Conservation (phyloP, 2,113 vertebrate genomes). For the Micromys minutus region DNA sequence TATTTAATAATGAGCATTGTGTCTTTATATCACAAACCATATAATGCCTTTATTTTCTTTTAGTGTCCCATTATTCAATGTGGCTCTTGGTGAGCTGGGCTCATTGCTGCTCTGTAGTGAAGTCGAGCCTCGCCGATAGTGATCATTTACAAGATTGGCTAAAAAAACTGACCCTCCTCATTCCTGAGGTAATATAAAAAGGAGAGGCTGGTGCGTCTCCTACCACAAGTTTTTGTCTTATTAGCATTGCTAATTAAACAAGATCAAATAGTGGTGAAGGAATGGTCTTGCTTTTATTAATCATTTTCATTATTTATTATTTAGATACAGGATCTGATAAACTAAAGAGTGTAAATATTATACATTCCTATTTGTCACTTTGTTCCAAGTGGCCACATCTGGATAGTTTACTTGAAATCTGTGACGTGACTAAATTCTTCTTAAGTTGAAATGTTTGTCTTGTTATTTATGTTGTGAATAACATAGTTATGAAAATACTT, state of each 20-base stretch:
- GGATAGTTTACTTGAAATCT: neutral
- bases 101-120: constrained; percentile 96
- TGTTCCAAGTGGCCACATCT: neutral
- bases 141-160: constrained; percentile 98
- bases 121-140: constrained; percentile 97
- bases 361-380: constrained; percentile 21
- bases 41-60: constrained; percentile 26
- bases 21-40: neutral
- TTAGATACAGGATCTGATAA: neutral
- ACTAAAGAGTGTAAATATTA: neutral
- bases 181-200: constrained; percentile 92
- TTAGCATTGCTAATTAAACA: neutral
- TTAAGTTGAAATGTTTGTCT: neutral
- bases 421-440: constrained; percentile 17
- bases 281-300: neutral
- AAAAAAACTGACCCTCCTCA: constrained; percentile 96
- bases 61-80: constrained; percentile 99
- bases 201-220: neutral
- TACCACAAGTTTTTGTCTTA: constrained; percentile 17
- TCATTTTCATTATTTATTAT: neutral
- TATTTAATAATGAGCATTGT: constrained; percentile 3
- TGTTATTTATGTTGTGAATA: constrained; percentile 25
- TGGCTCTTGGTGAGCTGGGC: constrained; percentile 99
- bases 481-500: neutral
- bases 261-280: neutral